Percentiles rank a stretch among this genome's conserved stretches.
Evolutionary conservation across 2,797 vertebrate species (phyloP).

Genomic region (Chelidonichthys spinosus): DNA sequence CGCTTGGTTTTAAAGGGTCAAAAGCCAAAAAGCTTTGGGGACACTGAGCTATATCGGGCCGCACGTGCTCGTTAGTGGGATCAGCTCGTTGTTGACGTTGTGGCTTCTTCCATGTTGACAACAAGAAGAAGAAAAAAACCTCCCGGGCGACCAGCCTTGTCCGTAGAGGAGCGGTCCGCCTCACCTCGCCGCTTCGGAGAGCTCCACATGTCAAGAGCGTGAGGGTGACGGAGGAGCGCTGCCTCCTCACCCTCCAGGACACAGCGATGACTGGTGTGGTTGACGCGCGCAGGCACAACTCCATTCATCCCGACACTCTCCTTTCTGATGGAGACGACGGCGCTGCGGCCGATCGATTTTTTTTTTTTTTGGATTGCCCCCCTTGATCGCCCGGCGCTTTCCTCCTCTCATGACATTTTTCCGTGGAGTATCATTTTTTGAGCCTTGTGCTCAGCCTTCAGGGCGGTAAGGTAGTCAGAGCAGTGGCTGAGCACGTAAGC

Average conservation of each 20-base stretch:
- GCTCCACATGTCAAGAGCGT: conserved; percentile 37
- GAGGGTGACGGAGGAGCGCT: conserved; percentile 26
- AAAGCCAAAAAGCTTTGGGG: not conserved
- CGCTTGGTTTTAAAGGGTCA: conserved; percentile 4
- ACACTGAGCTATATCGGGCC: not conserved
- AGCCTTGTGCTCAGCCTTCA: conserved; percentile 64
- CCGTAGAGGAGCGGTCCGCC: conserved; percentile 23
- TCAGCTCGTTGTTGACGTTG: not conserved
- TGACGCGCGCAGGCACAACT: conserved; percentile 55
- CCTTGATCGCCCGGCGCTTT: conserved; percentile 59
- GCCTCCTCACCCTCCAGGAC: conserved; percentile 60
- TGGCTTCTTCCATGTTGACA: conserved; percentile 16
- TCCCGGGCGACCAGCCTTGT: not conserved
- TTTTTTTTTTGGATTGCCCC: conserved; percentile 64
- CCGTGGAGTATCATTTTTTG: conserved; percentile 56
- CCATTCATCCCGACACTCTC: conserved; percentile 59
- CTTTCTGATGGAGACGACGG: conserved; percentile 73
- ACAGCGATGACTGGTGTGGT: conserved; percentile 63
- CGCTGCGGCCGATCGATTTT: conserved; percentile 70
- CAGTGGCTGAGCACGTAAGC: conserved; percentile 54
- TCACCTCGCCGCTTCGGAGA: conserved; percentile 38
- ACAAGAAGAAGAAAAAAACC: conserved; percentile 1
- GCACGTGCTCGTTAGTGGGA: not conserved
- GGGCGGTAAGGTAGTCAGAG: conserved; percentile 54
- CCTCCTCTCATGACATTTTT: conserved; percentile 53